Conservation (phyloP, 92 coral and sea anemone species). For the Parazoanthus darwini region DNA sequence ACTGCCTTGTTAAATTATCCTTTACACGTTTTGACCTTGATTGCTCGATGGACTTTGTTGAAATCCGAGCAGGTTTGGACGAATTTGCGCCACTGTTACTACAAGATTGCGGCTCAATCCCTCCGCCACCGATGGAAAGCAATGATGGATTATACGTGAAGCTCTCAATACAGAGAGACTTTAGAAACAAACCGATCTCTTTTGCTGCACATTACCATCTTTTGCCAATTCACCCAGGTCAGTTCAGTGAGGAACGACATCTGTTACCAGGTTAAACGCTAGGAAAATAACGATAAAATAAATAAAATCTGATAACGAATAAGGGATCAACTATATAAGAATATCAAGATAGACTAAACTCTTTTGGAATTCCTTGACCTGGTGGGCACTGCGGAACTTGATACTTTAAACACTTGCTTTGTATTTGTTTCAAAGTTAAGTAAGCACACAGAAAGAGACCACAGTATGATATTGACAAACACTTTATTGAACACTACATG, state of each 20-base stretch:
- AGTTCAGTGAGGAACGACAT: not conserved
- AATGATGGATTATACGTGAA: not conserved
- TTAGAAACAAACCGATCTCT: not conserved
- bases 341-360: no score
- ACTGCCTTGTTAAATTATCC: not conserved
- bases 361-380: no score
- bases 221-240: not conserved
- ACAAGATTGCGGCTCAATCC: not conserved
- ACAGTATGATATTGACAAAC: no score
- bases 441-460: no score
- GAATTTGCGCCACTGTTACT: conserved; percentile 11
- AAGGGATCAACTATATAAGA: no score
- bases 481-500: no score
- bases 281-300: no score
- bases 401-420: no score
- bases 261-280: no score
- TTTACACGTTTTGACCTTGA: not conserved
- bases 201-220: not conserved
- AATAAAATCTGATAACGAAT: no score
- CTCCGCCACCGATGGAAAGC: not conserved
- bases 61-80: not conserved
- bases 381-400: no score
- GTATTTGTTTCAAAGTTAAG: no score
- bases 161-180: not conserved
- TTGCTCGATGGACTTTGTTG: not conserved